These are phyloP conservation scores for Leptura quadrifasciata DNA, from an alignment of 2,888 invertebrate species.

Conservation along the genomic window DNA sequence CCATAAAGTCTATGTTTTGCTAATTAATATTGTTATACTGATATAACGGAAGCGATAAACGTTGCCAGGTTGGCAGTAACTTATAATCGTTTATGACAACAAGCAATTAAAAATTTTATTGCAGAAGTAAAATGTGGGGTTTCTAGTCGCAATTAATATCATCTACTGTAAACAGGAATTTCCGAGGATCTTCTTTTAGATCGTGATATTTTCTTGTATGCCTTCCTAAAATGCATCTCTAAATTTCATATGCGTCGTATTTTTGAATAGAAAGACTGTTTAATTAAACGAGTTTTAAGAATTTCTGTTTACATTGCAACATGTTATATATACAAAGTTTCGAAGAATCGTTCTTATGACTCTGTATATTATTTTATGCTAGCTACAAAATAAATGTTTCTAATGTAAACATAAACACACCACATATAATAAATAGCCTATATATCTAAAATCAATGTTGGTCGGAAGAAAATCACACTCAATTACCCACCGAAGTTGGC, in stretches of 20 bases:
- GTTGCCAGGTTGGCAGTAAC: constrained; percentile 37
- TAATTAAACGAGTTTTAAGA: background rate
- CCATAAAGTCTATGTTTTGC: constrained; percentile 4
- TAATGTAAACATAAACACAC: too few relatives aligned
- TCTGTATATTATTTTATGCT: background rate
- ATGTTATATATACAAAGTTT: background rate
- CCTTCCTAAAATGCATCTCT: background rate
- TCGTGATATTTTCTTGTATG: constrained; percentile 3
- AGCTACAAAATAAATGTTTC: too few relatives aligned
- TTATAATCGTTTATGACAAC: constrained; percentile 50
- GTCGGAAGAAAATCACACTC: too few relatives aligned
- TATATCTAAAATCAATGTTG: too few relatives aligned
- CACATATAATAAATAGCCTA: too few relatives aligned
- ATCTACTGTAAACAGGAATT: constrained; percentile 18
- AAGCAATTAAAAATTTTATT: constrained; percentile 47
- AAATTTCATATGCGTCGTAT: background rate
- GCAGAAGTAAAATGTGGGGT: constrained; percentile 39
- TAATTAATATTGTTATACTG: constrained; percentile 24
- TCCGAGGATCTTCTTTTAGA: constrained; percentile 2
- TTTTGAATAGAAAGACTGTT: background rate
- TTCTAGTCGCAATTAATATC: constrained; percentile 36
- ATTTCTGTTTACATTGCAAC: background rate
- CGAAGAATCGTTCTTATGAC: background rate
- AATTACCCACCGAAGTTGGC: too few relatives aligned
- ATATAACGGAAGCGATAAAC: constrained; percentile 49